Percentiles rank a stretch among this genome's conserved stretches.
Evolutionary conservation across 2,888 invertebrate species (phyloP).

Genomic region (Meta bourneti): DNA sequence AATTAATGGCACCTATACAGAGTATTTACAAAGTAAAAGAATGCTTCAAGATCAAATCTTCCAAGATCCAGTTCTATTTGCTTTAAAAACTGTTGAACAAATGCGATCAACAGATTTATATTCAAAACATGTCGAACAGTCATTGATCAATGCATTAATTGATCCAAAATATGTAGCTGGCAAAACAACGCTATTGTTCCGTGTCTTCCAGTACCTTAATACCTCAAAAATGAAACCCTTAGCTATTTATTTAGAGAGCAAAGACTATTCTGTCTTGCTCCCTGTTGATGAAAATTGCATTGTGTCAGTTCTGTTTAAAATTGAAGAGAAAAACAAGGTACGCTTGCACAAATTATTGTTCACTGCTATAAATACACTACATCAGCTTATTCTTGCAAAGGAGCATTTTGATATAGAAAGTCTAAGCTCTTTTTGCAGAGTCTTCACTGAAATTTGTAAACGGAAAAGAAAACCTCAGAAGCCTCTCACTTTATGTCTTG

Average conservation of each 20-base stretch:
- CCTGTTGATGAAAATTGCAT: constrained; percentile 20
- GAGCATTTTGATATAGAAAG: not conserved
- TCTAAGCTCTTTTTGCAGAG: constrained; percentile 11
- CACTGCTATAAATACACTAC: not conserved
- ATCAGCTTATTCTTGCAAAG: constrained; percentile 24
- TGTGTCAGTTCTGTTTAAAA: constrained; percentile 6
- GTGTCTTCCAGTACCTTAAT: constrained; percentile 8
- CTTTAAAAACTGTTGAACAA: not conserved
- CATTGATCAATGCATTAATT: not conserved
- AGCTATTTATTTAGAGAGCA: not conserved
- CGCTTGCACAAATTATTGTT: not conserved
- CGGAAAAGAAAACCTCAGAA: not conserved
- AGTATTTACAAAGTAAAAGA: not conserved
- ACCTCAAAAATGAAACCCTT: not conserved
- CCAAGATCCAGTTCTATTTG: not conserved
- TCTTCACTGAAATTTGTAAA: constrained; percentile 48
- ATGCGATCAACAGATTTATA: not conserved
- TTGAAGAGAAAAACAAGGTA: not conserved
- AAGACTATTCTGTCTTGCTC: not conserved
- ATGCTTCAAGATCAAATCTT: not conserved
- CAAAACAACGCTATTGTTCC: not conserved
- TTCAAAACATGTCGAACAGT: not conserved
- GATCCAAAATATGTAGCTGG: not conserved
- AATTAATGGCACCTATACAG: not conserved
- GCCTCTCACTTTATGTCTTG: constrained; percentile 10